Evolutionary conservation across 2,888 invertebrate species (phyloP), one percentile per base, ranked within the genome.

Genomic region (Euplagia quadripunctaria): DNA sequence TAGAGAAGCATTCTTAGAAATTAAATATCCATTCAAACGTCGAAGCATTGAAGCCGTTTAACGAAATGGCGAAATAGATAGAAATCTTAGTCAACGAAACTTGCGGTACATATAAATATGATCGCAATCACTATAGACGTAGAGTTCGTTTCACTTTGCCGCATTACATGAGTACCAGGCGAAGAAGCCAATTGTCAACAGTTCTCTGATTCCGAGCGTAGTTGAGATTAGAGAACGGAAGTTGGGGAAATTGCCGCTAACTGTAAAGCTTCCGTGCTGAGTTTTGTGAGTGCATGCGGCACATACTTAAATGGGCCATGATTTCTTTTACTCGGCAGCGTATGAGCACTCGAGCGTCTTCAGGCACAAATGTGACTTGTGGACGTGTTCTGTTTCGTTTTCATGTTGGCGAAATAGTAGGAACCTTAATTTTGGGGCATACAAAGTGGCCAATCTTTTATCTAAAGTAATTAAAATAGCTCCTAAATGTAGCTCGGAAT

Each of bases 41-140:
- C 83, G 79, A 88, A 90, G 89, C 88, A 74, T 85, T 82, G 80
- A 90, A 89, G 87, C 87, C 79, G 75, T 85, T 82, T 82, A 86
- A 85, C 79, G 72, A 82, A 85, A 82, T 82, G 84, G 85, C 82
- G 76, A 82, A 85, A 86, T 79, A 81, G 75, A 78, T 81, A 82
- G 80, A 85, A 82, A 79, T 17, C 42, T 82, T 82, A 71, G 76
- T 79, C 79, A 80, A 77, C 79, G 68, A 75, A 87, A 83, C 73
- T 74, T 80, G 79, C 77, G 72, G 70, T 70, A 80, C 69, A 75
- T 79, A 80, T 79, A 78, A 85, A 81, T 74, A 83, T 76, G 58
- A 81, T 78, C 82, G 82, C 80, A 82, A 86, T 85, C 81, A 84
- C 84, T 86, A 82, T 78, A 81, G 75, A 81, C 67, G 76, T 81